Evolutionary conservation across 2,113 vertebrate genomes (phyloP).

Genomic region (Brienomyrus longianalis): DNA sequence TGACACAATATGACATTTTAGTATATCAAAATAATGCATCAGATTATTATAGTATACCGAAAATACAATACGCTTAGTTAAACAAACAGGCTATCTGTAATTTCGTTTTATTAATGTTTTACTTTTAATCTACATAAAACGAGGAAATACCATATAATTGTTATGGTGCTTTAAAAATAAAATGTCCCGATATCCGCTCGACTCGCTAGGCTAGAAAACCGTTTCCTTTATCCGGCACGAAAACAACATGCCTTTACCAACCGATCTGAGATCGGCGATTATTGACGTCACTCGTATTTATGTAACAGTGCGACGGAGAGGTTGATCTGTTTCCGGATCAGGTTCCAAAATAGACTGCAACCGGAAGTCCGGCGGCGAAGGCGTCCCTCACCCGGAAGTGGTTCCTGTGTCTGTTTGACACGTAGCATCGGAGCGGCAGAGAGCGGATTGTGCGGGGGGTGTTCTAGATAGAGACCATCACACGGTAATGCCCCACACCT

Average conservation of each 20-base stretch:
- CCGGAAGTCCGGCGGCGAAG: background rate
- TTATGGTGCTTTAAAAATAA: background rate
- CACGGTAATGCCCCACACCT: background rate
- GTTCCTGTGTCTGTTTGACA: background rate
- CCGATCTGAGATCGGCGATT: background rate
- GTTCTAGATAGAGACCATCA: background rate
- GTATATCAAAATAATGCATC: too few species aligned
- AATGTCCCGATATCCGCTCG: background rate
- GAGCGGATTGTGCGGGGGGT: background rate
- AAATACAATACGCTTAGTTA: background rate
- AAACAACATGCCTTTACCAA: background rate
- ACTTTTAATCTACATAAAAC: background rate
- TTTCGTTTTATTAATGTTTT: background rate
- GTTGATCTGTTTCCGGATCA: background rate
- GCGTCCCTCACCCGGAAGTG: slow-evolving; percentile 13
- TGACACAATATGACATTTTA: background rate
- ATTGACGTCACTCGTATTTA: background rate
- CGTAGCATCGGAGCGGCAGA: slow-evolving; percentile 16
- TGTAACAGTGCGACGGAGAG: background rate
- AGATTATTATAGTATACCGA: too few species aligned
- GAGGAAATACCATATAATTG: background rate
- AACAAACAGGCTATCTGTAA: background rate
- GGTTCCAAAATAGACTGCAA: background rate
- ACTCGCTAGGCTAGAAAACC: background rate
- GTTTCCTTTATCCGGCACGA: background rate